A percentile compares a stretch with the other conserved stretches of the same genome.
These are phyloP conservation scores for Tychaedon coryphoeus DNA, from an alignment of 2,113 vertebrate species.

Conservation along the genomic window DNA sequence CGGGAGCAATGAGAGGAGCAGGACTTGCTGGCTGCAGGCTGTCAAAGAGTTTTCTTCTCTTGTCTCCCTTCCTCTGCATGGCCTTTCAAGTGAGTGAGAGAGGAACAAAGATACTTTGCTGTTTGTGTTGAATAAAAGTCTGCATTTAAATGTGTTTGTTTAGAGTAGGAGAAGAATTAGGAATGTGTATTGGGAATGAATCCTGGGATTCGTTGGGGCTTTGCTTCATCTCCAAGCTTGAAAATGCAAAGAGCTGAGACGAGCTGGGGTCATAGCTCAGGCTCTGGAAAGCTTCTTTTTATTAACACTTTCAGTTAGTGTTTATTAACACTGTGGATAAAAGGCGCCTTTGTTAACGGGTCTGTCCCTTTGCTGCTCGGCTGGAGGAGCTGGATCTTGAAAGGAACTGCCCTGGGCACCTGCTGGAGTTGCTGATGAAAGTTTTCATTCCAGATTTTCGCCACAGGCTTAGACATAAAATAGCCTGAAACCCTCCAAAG, in stretches of 20 bases:
- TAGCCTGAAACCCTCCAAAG: neutral
- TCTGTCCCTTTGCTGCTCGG: neutral
- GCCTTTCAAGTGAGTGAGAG: neutral
- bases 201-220: neutral
- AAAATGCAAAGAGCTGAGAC: neutral
- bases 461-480: neutral
- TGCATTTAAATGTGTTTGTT: slow-evolving; percentile 5
- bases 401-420: slow-evolving; percentile 32
- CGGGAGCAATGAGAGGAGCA: neutral
- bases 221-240: neutral
- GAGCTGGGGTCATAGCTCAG: neutral
- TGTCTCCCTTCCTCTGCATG: neutral
- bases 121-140: neutral
- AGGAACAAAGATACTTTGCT: neutral
- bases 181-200: neutral
- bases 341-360: neutral
- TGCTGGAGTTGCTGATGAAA: slow-evolving; percentile 28
- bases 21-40: neutral
- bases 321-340: slow-evolving; percentile 5
- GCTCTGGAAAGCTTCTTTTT: slow-evolving; percentile 22
- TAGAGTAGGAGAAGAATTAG: neutral
- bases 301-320: slow-evolving; percentile 25
- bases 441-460: slow-evolving; percentile 32
- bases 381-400: neutral
- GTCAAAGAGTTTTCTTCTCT: neutral